A percentile compares a stretch with the other conserved stretches of the same genome.
These are phyloP conservation scores for Halcyon senegalensis DNA, from an alignment of 2,113 vertebrate genomes.

Conservation along the genomic window DNA sequence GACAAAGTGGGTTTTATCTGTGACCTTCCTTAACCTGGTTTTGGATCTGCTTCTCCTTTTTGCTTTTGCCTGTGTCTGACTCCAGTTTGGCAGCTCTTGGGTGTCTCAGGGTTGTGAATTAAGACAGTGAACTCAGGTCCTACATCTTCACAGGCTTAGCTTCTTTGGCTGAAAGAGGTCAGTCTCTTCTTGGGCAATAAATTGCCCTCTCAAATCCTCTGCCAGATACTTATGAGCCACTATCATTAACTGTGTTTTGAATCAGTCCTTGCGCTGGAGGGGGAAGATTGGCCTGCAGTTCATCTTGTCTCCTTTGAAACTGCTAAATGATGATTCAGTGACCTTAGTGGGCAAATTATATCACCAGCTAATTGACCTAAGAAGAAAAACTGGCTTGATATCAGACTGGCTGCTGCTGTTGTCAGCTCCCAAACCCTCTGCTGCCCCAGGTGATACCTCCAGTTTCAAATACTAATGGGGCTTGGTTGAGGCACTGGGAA, in stretches of 20 bases:
- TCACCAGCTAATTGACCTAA: constrained; percentile 30
- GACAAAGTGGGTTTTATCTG: background rate
- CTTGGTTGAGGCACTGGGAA: background rate
- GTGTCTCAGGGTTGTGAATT: background rate
- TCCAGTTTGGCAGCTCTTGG: background rate
- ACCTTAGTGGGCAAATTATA: constrained; percentile 38
- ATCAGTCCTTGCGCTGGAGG: constrained; percentile 18
- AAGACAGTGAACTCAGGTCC: background rate
- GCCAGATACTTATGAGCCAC: constrained; percentile 19
- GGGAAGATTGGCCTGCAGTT: constrained; percentile 6
- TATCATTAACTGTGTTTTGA: constrained; percentile 18
- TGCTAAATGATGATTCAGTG: constrained; percentile 45
- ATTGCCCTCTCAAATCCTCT: constrained; percentile 5
- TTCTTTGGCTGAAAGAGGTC: background rate
- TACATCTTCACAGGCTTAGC: background rate
- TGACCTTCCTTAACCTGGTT: background rate
- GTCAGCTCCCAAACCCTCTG: background rate
- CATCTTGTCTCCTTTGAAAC: constrained; percentile 7
- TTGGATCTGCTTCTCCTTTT: background rate
- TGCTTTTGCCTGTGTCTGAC: background rate
- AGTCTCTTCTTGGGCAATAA: background rate
- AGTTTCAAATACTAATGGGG: background rate
- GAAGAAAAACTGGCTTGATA: constrained; percentile 20
- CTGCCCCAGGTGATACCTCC: background rate
- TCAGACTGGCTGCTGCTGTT: background rate